Base-by-base conservation (phyloP, 2,797 vertebrate genomes). In the Cyclopterus lumpus region DNA sequence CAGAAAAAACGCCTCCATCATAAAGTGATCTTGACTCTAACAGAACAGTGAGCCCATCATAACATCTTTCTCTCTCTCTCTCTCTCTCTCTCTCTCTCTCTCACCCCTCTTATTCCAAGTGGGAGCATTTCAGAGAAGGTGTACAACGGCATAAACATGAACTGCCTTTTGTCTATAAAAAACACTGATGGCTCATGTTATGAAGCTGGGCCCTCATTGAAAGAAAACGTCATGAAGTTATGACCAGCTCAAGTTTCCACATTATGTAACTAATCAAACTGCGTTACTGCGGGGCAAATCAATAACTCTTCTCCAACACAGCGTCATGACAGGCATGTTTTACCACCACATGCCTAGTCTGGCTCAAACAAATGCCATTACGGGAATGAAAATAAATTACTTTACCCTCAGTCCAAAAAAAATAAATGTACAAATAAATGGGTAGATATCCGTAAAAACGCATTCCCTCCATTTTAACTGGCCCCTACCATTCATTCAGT, bases 21-120 rank as follows among this genome's bases (percentile, higher is more conserved):
- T 88, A 58, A 79, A 86, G 66, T 86, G 92, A 92, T 88, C 90
- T 91, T 90, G 90, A 87, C 89, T 84, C 77, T 10, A 67, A 57
- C 83, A 80, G 85, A 86, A 75, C 83, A 75, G 67, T 18, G 22
- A 79, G 67, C 5, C 8, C 70, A 82, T 79, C 75, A n/a, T 18
- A 67, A 65, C 32, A 7, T 60, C 57, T 61, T 49, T 28, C 22
- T 26, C 44, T 7, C 32, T 44, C 59, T 42, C 36, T 42, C 40
- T 16, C 46, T 6, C 40, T 18, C 26, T 5, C 77, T 64, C 76
- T 75, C 81, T 49, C 80, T 57, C 85, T n/a, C n/a, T n/a, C n/a
- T n/a, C n/a, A n/a, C 66, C 67, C 55, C 87, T 79, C 79, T 81
- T 58, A 40, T 34, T 80, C 66, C 36, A 79, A 86, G 86, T 83